Conservation (phyloP, 2,888 invertebrate species). For the Volucella inflata region DNA sequence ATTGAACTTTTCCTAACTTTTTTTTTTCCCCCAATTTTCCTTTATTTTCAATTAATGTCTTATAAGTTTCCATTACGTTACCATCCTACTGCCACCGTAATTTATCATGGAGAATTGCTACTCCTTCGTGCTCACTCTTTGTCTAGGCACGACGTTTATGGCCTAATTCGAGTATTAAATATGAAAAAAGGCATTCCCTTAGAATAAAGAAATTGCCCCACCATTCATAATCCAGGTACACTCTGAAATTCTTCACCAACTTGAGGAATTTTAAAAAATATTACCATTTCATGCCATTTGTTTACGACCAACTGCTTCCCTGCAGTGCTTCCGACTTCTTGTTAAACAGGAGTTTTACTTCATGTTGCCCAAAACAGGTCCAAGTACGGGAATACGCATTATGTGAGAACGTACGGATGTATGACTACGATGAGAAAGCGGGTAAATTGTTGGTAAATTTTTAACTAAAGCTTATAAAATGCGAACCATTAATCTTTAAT, state of each 20-base stretch:
- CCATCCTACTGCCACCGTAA: not conserved
- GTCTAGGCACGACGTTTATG: constrained; percentile 35
- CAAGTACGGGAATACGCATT: constrained; percentile 27
- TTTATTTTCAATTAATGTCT: constrained; percentile 22
- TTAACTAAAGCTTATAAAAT: constrained; percentile 66
- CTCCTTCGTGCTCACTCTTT: not conserved
- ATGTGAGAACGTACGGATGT: not conserved
- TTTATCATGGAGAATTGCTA: constrained; percentile 34
- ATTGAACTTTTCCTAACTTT: constrained; percentile 2
- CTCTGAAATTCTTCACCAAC: constrained; percentile 22
- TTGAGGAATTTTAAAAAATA: constrained; percentile 37
- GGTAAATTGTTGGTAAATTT: constrained; percentile 53
- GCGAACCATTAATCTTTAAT: constrained; percentile 71
- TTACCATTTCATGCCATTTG: constrained; percentile 51
- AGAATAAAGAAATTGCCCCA: constrained; percentile 35
- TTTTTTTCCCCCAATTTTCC: constrained; percentile 9
- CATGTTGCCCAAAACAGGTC: constrained; percentile 20
- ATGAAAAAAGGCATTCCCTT: constrained; percentile 38
- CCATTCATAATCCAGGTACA: constrained; percentile 42
- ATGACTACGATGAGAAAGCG: not conserved
- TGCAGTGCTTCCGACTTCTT: not conserved
- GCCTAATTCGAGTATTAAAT: constrained; percentile 51
- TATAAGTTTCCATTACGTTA: constrained; percentile 25
- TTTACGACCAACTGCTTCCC: constrained; percentile 52
- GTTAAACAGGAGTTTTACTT: constrained; percentile 8